Evolutionary conservation across 1,140 invertebrate genomes (phyloP), one percentile per base, ranked within the genome.

Genomic region (Steinernema khuongi): DNA sequence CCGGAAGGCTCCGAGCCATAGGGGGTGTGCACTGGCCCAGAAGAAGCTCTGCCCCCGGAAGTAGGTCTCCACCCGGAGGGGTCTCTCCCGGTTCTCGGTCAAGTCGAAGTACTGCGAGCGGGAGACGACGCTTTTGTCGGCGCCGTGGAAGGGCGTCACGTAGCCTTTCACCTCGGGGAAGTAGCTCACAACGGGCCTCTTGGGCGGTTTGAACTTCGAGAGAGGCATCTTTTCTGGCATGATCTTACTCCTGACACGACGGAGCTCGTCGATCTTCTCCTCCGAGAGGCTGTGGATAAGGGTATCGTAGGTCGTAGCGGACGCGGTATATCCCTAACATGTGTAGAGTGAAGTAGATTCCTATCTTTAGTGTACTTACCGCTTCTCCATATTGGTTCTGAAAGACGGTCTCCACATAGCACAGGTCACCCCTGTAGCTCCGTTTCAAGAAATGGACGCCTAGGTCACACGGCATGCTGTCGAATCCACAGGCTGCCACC

Each of bases 401-500:
- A 41, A 77, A 73, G 44, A 76, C 75, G 1, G 74, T 78, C 70
- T 80, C 77, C 17, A 80, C 72, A 44, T 74, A 60, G 33, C 67
- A 74, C 29, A 80, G 28, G 14, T 68, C 67, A 88, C 91, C 92
- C 74, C 89, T 85, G 82, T 93, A 93, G 75, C 92, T 88, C 75
- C 92, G 85, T 80, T 91, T 88, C 1, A 92, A 85, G 82, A 89
- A 93, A 11, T 91, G 82, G 0, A 91, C 84, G 4, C 94, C 94
- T 83, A 95, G 86, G 83, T 97, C 94, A 50, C 89, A 88, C 1
- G 94, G 1, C 94, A 68, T 76, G 1, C 66, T 71, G 22, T 94
- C 94, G 82, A 94, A 92, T 1, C 94, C 94, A 87, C 94, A 96
- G 17, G 93, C 90, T 78, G 91, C 93, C 18, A 97, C 86, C 11